A percentile compares a stretch with the other conserved stretches of the same genome.
phyloP scores from a whole-genome alignment of 2,797 vertebrate genomes.

The Sternotherus odoratus region DNA sequence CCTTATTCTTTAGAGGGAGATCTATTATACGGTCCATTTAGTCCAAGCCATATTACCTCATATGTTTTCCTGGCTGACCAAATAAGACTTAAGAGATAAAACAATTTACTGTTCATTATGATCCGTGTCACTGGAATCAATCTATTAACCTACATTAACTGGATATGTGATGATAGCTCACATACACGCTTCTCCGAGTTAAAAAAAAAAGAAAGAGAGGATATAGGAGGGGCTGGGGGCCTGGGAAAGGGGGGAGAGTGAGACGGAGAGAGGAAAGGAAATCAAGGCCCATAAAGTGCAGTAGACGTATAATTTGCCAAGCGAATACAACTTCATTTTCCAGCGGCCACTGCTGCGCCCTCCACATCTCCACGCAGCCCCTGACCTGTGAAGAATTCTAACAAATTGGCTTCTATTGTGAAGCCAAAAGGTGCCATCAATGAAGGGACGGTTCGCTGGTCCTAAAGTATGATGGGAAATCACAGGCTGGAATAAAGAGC shows the following conservation, averaged over 20 bases:
- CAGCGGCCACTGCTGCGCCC: slow-evolving; percentile 88
- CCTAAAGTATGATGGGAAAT: slow-evolving; percentile 98
- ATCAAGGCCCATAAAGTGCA: slow-evolving; percentile 92
- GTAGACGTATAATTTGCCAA: slow-evolving; percentile 95
- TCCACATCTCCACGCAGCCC: slow-evolving; percentile 92
- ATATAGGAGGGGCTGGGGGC: slow-evolving; percentile 61
- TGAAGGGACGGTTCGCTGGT: slow-evolving; percentile 96
- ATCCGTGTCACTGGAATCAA: slow-evolving; percentile 99
- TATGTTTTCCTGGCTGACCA: slow-evolving; percentile 99
- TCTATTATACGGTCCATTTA: slow-evolving; percentile 99
- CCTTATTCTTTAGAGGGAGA: slow-evolving; percentile 98
- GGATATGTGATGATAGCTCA: slow-evolving; percentile 91
- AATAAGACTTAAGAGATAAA: slow-evolving; percentile 99
- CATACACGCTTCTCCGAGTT: slow-evolving; percentile 78
- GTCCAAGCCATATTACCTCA: slow-evolving; percentile 99
- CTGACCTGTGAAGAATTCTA: slow-evolving; percentile 99
- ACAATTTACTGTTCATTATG: slow-evolving; percentile 99
- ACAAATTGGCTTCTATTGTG: slow-evolving; percentile 99
- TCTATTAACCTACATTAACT: slow-evolving; percentile 99
- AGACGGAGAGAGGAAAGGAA: slow-evolving; percentile 81
- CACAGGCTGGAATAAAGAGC: slow-evolving; percentile 92
- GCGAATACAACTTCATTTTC: slow-evolving; percentile 97
- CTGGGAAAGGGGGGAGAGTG: slow-evolving; percentile 17
- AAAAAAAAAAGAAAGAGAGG: slow-evolving; percentile 76
- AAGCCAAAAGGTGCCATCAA: slow-evolving; percentile 99